Evolutionary conservation across 2,888 invertebrate species (phyloP), one percentile per base, ranked within the genome.

Genomic region (Cheilosia pagana): DNA sequence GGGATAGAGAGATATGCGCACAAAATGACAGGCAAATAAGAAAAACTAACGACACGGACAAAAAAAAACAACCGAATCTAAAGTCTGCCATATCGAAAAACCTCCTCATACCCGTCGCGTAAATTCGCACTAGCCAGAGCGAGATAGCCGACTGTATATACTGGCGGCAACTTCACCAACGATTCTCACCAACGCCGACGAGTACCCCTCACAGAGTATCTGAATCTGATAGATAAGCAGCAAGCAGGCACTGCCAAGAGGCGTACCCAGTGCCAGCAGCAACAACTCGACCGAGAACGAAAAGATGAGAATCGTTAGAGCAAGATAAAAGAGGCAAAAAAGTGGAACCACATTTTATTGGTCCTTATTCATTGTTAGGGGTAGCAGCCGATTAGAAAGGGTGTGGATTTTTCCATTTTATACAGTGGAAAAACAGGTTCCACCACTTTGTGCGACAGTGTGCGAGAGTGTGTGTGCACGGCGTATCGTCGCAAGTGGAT

Each of bases 41-140:
- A 50, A 50, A 23, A 21, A 21, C 12, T 6, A 25, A 50, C 12
- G 5, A 25, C 4, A 21, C 3, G 12, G 52, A 41, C 70, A 63
- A 16, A 31, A 35, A 28, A 68, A 70, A 81, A n/a, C n/a, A n/a
- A n/a, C n/a, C 35, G 50, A 76, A 76, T 76, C 85, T 85, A 85
- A 85, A 81, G 85, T 85, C 85, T 85, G 85, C 85, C 85, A 85
- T 81, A 81, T 85, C 85, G 81, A 85, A 85, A 85, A 85, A 81
- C 60, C 63, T 57, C 74, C 28, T 70, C 60, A 16, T 50, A 41
- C 71, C 71, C 65, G 41, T 75, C 70, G 63, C 74, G 5, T 1
- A 23, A 53, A 57, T 53, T 71, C 25, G n/a, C n/a, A 50, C 16
- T 23, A 31, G 70, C 16, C 60, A 60, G 67, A 81, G 52, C 48